Base-by-base conservation (phyloP, 92 coral and sea anemone species). In the Chrysogorgia sp. region DNA sequence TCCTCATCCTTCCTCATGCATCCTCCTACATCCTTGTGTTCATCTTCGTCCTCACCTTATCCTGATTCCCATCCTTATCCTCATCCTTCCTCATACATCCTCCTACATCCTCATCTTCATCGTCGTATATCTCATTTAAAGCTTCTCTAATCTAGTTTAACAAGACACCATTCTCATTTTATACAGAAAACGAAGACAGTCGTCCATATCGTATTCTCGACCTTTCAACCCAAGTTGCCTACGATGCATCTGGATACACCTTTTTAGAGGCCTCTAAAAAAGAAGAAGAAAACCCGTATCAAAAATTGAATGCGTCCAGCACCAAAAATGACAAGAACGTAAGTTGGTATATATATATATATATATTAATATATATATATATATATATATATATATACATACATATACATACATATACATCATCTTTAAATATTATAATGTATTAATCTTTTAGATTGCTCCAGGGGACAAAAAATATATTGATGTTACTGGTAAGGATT, bases 151-250 rank as follows among this genome's bases (percentile, higher is more conserved):
- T n/a, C n/a, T n/a, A n/a, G n/a, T n/a, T n/a, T n/a, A n/a, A n/a
- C n/a, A n/a, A n/a, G n/a, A n/a, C n/a, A n/a, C n/a, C n/a, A 47
- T 47, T 47, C n/a, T 15, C 10, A 6, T 6, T 22, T 53, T 71
- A 8, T 53, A 10, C n/a, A 72, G 79, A 72, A 12, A 65, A 55
- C 9, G 79, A 72, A 22, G 79, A 72, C 65, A 72, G 79, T 43
- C 43, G 25, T 3, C 79, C 79, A 8, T 72, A 72, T 56, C 79
- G 79, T 32, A 72, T 72, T 20, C 48, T 72, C 17, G 79, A 72
- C 55, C 56, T 72, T 10, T 25, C n/a, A 41, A 72, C 79, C 34
- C 20, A 72, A 1, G 34, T 72, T 72, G 32, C 79, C 6, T 50
- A 49, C 35, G 79, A 72, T 32, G 43, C 45, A n/a, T 34, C 64